Conservation (phyloP, 2,797 vertebrate genomes). For the Sebastiscus albofasciatus region DNA sequence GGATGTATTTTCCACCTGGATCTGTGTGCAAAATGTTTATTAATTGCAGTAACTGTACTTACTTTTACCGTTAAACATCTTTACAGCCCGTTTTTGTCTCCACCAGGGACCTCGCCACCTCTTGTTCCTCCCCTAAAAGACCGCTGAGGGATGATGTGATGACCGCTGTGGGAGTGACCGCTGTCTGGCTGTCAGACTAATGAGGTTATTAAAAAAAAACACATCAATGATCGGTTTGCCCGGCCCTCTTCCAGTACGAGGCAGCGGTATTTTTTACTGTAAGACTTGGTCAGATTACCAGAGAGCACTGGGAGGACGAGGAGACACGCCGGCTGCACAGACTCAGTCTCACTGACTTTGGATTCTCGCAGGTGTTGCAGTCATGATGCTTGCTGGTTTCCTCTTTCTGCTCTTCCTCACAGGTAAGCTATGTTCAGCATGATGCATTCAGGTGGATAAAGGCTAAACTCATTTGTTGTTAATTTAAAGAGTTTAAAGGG, state of each 20-base stretch:
- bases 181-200: conserved; percentile 6
- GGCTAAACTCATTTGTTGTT: background rate
- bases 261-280: background rate
- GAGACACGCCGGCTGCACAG: background rate
- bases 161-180: conserved; percentile 4
- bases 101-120: background rate
- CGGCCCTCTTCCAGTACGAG: conserved; percentile 3
- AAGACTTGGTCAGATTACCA: background rate
- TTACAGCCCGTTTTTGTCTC: background rate
- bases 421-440: conserved; percentile 39
- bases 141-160: background rate
- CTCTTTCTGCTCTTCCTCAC: conserved; percentile 48
- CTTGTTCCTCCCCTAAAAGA: background rate
- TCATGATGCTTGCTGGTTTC: conserved; percentile 22
- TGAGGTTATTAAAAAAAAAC: background rate
- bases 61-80: background rate
- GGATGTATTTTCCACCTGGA: background rate
- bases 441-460: background rate
- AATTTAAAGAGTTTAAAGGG: background rate
- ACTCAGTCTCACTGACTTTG: background rate
- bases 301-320: background rate
- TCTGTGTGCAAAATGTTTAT: background rate
- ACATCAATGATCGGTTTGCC: background rate
- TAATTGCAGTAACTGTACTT: background rate
- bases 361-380: background rate